Conservation (phyloP, 1,140 invertebrate species). For the Orius laevigatus region DNA sequence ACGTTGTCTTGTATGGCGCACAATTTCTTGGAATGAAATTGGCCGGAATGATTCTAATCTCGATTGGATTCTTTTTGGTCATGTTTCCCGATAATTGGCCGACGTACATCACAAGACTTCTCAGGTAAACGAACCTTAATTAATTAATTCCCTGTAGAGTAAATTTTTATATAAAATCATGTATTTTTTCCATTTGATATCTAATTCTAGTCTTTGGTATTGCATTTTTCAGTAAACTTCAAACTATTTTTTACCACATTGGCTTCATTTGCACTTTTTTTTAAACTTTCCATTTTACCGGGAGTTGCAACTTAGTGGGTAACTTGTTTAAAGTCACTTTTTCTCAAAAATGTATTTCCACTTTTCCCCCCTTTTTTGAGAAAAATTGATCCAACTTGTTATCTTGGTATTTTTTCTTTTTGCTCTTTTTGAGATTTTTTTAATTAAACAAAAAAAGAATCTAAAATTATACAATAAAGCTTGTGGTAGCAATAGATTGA, state of each 20-base stretch:
- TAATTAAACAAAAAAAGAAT: too few relatives aligned
- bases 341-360: background rate
- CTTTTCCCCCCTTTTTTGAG: too few relatives aligned
- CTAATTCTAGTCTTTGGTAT: slow-evolving; percentile 1
- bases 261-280: slow-evolving; percentile 2
- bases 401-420: background rate
- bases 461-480: background rate
- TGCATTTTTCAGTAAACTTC: slow-evolving; percentile 7
- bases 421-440: too few relatives aligned
- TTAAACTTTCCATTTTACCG: background rate
- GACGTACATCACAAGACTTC: slow-evolving; percentile 72
- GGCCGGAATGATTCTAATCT: slow-evolving; percentile 77
- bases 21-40: slow-evolving; percentile 87
- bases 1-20: slow-evolving; percentile 67
- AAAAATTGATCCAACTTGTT: background rate
- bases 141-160: slow-evolving; percentile 3
- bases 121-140: slow-evolving; percentile 48
- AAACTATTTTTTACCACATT: slow-evolving; percentile 3
- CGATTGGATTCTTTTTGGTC: slow-evolving; percentile 79
- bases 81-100: slow-evolving; percentile 94
- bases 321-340: background rate
- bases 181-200: slow-evolving; percentile 4
- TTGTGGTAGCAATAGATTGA: slow-evolving; percentile 8
- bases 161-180: slow-evolving; percentile 6
- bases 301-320: background rate